A percentile compares a stretch with the other conserved stretches of the same genome.
Conservation (phyloP, 2,888 invertebrate genomes). For the Linnaemya tessellans region DNA sequence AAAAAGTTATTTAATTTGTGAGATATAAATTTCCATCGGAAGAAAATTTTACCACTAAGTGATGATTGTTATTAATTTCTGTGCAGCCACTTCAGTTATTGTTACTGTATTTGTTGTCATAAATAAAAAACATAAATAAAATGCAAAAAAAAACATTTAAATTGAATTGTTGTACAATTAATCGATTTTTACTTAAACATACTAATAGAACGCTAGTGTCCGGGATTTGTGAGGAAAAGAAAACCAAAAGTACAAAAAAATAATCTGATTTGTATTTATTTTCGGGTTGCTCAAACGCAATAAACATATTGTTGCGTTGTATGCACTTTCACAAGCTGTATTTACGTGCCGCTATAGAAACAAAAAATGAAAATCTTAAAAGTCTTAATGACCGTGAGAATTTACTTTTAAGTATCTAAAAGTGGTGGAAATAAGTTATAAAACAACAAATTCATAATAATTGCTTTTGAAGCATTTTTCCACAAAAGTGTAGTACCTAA, state of each 20-base stretch:
- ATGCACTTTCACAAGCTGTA: conserved; percentile 26
- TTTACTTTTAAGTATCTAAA: not conserved
- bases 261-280: conserved; percentile 39
- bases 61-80: no score
- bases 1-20: no score
- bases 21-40: no score
- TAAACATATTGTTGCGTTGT: not conserved
- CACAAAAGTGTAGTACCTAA: not conserved
- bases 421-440: not conserved
- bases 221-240: conserved; percentile 30
- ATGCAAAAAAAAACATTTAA: no score
- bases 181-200: not conserved
- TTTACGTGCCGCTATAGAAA: not conserved
- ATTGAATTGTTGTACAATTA: no score
- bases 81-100: no score
- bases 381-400: not conserved
- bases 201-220: conserved; percentile 5
- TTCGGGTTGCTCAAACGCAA: not conserved
- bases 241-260: conserved; percentile 19
- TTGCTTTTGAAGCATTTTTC: no score
- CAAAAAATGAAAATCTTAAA: not conserved
- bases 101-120: no score
- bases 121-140: no score
- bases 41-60: no score
- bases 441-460: no score